Conservation (phyloP, 2,888 invertebrate species). For the Drosophila algonquin region DNA sequence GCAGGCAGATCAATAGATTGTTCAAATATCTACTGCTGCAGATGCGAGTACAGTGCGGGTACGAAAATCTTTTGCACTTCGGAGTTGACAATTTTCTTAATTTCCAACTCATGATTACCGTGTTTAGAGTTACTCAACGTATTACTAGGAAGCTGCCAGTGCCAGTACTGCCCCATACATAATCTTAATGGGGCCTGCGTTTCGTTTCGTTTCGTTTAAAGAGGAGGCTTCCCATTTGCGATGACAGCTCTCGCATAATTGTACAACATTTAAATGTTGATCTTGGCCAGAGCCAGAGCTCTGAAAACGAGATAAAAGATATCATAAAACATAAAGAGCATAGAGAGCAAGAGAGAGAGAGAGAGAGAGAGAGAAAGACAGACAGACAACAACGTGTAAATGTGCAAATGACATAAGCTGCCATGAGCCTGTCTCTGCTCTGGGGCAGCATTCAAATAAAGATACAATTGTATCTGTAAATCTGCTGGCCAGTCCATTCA, state of each 20-base stretch:
- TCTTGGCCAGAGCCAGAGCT: slow-evolving; percentile 34
- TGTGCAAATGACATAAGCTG: slow-evolving; percentile 67
- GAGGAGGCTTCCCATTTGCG: slow-evolving; percentile 35
- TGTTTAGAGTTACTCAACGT: slow-evolving; percentile 26
- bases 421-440: slow-evolving; percentile 28
- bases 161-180: slow-evolving; percentile 13
- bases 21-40: background rate
- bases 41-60: background rate
- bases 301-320: slow-evolving; percentile 20
- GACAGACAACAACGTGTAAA: slow-evolving; percentile 18
- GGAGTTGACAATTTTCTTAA: slow-evolving; percentile 32
- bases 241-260: slow-evolving; percentile 47
- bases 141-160: slow-evolving; percentile 18
- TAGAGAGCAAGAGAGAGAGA: background rate
- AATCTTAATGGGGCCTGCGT: slow-evolving; percentile 35
- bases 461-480: slow-evolving; percentile 75
- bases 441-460: slow-evolving; percentile 18
- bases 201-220: slow-evolving; percentile 5
- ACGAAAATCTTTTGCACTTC: background rate
- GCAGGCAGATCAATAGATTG: slow-evolving; percentile 19
- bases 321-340: slow-evolving; percentile 20
- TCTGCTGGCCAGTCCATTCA: slow-evolving; percentile 48
- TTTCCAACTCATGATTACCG: slow-evolving; percentile 38
- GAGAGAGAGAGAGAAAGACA: background rate
- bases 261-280: slow-evolving; percentile 64